Percentiles rank a stretch among this genome's conserved stretches.
These are phyloP conservation scores for Epinephelus malabaricus DNA, from an alignment of 2,797 vertebrate genomes.

Conservation along the genomic window DNA sequence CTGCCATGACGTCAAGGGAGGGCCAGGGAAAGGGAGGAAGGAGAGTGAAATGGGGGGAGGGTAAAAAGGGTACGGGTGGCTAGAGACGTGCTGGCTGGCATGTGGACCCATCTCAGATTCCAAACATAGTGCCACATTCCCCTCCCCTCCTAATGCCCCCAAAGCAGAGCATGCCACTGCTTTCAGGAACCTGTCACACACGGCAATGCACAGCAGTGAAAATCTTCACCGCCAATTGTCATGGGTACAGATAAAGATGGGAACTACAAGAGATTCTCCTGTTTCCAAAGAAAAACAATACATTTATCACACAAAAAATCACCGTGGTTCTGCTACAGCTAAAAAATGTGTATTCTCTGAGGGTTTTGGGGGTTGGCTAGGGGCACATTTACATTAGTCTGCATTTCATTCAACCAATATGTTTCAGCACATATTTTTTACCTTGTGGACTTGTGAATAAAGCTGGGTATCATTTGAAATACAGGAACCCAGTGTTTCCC, in stretches of 20 bases:
- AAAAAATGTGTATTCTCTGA: not conserved
- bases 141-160: constrained; percentile 64
- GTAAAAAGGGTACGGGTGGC: constrained; percentile 46
- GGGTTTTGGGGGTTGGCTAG: not conserved
- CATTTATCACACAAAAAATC: not conserved
- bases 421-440: not conserved
- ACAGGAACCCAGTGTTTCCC: too few species aligned
- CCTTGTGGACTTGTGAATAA: not conserved
- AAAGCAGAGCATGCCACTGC: constrained; percentile 58
- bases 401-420: not conserved
- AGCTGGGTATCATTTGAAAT: too few species aligned
- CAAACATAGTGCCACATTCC: constrained; percentile 83
- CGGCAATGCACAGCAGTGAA: constrained; percentile 38
- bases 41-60: constrained; percentile 28
- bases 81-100: constrained; percentile 80
- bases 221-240: constrained; percentile 47
- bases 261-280: constrained; percentile 2
- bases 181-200: constrained; percentile 65
- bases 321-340: not conserved
- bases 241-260: constrained; percentile 13
- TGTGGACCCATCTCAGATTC: constrained; percentile 76
- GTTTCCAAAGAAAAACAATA: constrained; percentile 5
- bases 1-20: constrained; percentile 43
- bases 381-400: not conserved
- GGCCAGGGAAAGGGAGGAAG: constrained; percentile 16